Base-by-base conservation (phyloP, 2,797 vertebrate genomes). In the Pangasius krempfi region DNA sequence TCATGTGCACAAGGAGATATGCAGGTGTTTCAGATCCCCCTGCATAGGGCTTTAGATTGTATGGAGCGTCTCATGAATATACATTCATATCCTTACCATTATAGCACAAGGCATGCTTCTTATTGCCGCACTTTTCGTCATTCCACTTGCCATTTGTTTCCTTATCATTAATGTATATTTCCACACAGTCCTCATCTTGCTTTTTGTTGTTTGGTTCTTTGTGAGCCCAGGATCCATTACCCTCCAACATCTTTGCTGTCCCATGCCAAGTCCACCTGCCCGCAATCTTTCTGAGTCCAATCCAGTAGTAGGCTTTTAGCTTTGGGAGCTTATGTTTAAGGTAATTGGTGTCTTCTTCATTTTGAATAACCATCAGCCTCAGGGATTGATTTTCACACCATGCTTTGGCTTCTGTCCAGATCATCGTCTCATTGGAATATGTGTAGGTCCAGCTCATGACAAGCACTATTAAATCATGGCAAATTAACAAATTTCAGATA, bases 241-340 rank as follows among this genome's bases (percentile, higher is more conserved):
- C 89, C 0, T 91, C 79, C 93, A 95, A 94, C 0, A 94, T 93
- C 91, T 95, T 95, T 90, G 94, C 95, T 80, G 94, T 95, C 27
- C 95, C 95, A 50, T 96, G 80, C 96, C 96, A 97, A 25, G 84
- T 95, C 96, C 96, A 97, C 0, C 27, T 75, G 25, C 89, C 91
- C 40, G 91, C 91, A 0, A 80, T 89, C 91, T 93, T 96, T n/a
- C 91, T 94, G 60, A 97, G 94, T 80, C 96, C 96, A n/a, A 97
- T 96, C 96, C 96, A 92, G 47, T 89, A 91, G 60, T 87, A 64
- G 20, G 0, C 0, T 8, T 86, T 78, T 22, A 0, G 33, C 0
- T 68, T 1, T 0, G 52, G 62, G 10, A 89, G 33, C 1, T 5
- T 0, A 3, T 44, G 2, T 72, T n/a, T 73, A 12, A 91, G 88